Conservation (phyloP, 2,888 invertebrate species). For the Leuctra nigra region DNA sequence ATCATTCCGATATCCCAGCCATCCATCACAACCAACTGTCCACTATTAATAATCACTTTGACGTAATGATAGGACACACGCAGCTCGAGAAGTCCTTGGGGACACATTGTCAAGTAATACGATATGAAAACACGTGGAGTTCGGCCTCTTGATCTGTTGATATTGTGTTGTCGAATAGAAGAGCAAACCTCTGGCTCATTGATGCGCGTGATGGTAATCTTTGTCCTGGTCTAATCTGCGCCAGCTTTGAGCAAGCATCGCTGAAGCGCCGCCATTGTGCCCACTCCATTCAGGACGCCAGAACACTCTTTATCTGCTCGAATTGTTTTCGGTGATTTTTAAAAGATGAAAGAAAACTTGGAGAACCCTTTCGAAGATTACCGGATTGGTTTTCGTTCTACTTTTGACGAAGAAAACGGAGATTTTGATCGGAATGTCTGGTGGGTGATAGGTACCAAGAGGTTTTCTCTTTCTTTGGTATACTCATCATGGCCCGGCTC, state of each 20-base stretch:
- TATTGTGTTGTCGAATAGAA: no score
- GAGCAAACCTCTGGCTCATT: conserved; percentile 12
- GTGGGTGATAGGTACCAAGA: no score
- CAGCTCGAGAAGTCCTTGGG: conserved; percentile 8
- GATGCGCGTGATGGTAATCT: conserved; percentile 12
- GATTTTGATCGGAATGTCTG: conserved; percentile 5
- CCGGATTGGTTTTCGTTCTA: not conserved
- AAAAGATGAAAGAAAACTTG: not conserved
- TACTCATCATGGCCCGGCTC: no score
- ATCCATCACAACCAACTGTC: no score
- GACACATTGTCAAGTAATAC: conserved; percentile 6
- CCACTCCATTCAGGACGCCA: not conserved
- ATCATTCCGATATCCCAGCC: no score
- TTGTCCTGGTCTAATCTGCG: not conserved
- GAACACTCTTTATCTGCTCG: conserved; percentile 5
- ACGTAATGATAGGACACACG: no score
- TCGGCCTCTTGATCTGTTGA: no score
- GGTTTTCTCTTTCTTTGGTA: no score
- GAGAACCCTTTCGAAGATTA: not conserved
- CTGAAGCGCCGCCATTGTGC: not conserved
- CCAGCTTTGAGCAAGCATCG: not conserved
- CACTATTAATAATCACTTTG: no score
- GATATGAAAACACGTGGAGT: conserved; percentile 17
- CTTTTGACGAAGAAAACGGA: conserved; percentile 5
- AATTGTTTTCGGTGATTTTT: conserved; percentile 5